phyloP scores from a whole-genome alignment of 2,113 vertebrate genomes.

The Scopus umbretta region DNA sequence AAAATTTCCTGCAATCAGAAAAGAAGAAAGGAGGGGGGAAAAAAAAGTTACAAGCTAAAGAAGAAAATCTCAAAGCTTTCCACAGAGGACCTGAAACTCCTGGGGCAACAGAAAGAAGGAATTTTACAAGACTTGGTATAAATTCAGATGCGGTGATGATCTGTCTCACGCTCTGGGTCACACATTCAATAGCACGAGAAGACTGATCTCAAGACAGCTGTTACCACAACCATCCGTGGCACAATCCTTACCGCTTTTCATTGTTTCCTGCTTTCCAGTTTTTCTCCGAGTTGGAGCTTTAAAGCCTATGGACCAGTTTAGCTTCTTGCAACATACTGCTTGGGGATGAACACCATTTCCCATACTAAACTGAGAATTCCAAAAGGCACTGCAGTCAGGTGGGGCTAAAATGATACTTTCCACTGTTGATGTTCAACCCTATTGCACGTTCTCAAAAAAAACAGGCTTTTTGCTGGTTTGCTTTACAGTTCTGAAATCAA shows the following conservation, averaged over 20 bases:
- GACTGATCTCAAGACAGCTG: background rate
- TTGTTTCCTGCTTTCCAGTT: background rate
- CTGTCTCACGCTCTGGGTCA: background rate
- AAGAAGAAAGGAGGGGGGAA: background rate
- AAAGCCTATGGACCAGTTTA: background rate
- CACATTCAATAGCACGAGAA: fast-evolving
- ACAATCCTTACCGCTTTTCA: background rate
- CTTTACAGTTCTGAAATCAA: background rate
- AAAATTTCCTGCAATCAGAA: background rate
- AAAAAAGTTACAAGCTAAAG: background rate
- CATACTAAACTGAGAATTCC: background rate
- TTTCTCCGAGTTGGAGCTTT: background rate
- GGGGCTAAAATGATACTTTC: background rate
- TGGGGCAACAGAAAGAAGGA: background rate
- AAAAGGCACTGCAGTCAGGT: background rate
- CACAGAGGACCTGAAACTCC: background rate
- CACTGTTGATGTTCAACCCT: too few species aligned
- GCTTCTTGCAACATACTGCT: background rate
- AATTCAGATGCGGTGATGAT: background rate
- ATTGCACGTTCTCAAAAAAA: background rate
- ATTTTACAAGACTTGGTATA: too few species aligned
- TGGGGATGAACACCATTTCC: background rate
- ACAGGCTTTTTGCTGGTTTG: background rate
- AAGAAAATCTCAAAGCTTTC: background rate
- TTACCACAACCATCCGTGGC: fast-evolving